A percentile compares a stretch with the other conserved stretches of the same genome.
Evolutionary conservation across 1,140 invertebrate species (phyloP).

Genomic region (Leptinotarsa defecta): DNA sequence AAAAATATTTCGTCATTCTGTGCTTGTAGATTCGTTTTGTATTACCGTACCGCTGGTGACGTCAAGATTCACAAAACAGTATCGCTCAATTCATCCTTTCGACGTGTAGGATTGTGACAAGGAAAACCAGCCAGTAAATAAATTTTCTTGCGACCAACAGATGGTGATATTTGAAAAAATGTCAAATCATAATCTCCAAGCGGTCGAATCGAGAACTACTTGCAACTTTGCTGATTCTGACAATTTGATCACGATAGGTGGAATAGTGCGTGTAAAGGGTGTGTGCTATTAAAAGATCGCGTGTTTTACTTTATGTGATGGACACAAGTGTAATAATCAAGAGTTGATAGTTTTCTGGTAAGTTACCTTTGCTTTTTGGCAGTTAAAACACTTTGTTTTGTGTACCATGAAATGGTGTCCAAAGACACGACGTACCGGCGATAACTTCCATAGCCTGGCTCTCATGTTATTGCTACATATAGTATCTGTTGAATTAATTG

Average conservation of each 20-base stretch:
- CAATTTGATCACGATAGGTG: conserved; percentile 42
- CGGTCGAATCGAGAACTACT: conserved; percentile 19
- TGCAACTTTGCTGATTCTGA: conserved; percentile 37
- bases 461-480: conserved; percentile 1
- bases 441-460: conserved; percentile 38
- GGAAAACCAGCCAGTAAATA: too few relatives aligned
- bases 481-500: neutral
- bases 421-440: conserved; percentile 38
- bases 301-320: conserved; percentile 41
- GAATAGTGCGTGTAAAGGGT: conserved; percentile 44
- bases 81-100: too few relatives aligned
- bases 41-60: too few relatives aligned
- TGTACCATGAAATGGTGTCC: conserved; percentile 33
- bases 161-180: neutral
- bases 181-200: neutral
- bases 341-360: conserved; percentile 33
- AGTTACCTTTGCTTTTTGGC: conserved; percentile 25
- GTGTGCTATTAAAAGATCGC: conserved; percentile 39
- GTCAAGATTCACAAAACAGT: too few relatives aligned
- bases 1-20: too few relatives aligned
- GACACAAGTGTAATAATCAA: conserved; percentile 31
- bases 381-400: conserved; percentile 9
- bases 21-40: too few relatives aligned
- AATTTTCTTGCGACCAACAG: neutral
- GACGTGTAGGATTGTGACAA: too few relatives aligned